Percentiles rank a stretch among this genome's conserved stretches.
These are phyloP conservation scores for Sarcoramphus papa DNA, from an alignment of 2,797 vertebrate genomes.

Conservation along the genomic window DNA sequence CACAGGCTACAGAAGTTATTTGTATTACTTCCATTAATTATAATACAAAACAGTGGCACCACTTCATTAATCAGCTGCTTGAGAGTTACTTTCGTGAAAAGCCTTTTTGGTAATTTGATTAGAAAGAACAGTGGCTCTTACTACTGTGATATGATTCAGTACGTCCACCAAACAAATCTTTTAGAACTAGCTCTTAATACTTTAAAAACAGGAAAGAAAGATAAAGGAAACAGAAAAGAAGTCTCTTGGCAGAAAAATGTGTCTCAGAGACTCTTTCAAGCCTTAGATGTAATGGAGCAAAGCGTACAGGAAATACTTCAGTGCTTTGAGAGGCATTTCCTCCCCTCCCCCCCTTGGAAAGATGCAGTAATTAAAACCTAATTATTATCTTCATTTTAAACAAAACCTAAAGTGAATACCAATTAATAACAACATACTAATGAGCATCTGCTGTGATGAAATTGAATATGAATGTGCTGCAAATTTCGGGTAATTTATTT, in stretches of 20 bases:
- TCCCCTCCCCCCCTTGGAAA: conserved; percentile 71
- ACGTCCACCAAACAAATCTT: conserved; percentile 74
- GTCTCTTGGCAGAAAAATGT: conserved; percentile 64
- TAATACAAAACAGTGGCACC: conserved; percentile 78
- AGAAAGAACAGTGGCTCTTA: conserved; percentile 67
- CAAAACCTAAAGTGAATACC: conserved; percentile 87
- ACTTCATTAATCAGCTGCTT: conserved; percentile 81
- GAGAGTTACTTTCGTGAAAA: conserved; percentile 77
- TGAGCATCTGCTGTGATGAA: conserved; percentile 87
- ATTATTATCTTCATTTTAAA: conserved; percentile 88
- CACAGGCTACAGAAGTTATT: conserved; percentile 76
- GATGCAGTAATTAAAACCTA: conserved; percentile 86
- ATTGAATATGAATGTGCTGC: conserved; percentile 85
- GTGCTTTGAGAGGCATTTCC: conserved; percentile 77
- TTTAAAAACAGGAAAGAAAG: conserved; percentile 30
- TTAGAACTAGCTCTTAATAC: conserved; percentile 64
- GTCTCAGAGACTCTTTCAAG: conserved; percentile 54
- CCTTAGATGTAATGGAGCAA: conserved; percentile 57
- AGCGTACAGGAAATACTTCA: conserved; percentile 75
- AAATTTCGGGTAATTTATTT: conserved; percentile 84
- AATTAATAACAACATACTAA: conserved; percentile 88
- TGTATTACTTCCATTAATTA: conserved; percentile 81
- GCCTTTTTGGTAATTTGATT: conserved; percentile 77
- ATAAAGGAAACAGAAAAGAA: conserved; percentile 39
- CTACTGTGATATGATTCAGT: conserved; percentile 68